phyloP scores from a whole-genome alignment of 2,113 vertebrate genomes.

The Alligator mississippiensis region DNA sequence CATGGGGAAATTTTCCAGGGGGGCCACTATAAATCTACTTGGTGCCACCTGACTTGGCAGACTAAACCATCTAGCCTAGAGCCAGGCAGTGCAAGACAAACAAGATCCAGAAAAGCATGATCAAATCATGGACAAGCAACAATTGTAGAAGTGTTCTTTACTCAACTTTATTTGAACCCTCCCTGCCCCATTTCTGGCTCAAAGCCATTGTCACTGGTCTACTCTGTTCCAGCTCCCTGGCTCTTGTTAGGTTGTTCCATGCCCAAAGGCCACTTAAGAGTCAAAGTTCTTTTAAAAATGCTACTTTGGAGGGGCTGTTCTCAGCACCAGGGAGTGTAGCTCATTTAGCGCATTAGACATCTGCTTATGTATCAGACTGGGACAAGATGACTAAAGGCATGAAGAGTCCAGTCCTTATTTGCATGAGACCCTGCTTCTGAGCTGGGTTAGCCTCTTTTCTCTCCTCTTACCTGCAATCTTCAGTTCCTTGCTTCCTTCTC shows the following conservation, averaged over 20 bases:
- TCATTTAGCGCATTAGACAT: not conserved
- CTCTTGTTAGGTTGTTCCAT: not conserved
- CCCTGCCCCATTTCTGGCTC: not conserved
- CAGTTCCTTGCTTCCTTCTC: not conserved
- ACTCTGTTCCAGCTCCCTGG: not conserved
- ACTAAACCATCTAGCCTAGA: not conserved
- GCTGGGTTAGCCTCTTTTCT: no score
- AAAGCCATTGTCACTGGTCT: not conserved
- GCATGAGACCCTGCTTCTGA: not conserved
- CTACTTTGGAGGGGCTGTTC: not conserved
- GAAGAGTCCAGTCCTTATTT: not conserved
- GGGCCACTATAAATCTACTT: not conserved
- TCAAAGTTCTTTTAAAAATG: not conserved
- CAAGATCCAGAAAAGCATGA: not conserved
- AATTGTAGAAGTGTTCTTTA: not conserved
- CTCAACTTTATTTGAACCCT: not conserved
- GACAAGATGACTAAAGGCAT: not conserved
- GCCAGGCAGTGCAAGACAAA: not conserved
- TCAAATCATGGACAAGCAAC: not conserved
- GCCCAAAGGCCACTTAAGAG: not conserved
- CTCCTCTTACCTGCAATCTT: not conserved
- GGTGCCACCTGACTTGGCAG: not conserved
- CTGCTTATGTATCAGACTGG: not conserved
- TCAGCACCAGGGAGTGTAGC: not conserved
- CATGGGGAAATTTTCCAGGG: not conserved